Base-by-base conservation (phyloP, 1,140 invertebrate species). In the Formica exsecta region DNA sequence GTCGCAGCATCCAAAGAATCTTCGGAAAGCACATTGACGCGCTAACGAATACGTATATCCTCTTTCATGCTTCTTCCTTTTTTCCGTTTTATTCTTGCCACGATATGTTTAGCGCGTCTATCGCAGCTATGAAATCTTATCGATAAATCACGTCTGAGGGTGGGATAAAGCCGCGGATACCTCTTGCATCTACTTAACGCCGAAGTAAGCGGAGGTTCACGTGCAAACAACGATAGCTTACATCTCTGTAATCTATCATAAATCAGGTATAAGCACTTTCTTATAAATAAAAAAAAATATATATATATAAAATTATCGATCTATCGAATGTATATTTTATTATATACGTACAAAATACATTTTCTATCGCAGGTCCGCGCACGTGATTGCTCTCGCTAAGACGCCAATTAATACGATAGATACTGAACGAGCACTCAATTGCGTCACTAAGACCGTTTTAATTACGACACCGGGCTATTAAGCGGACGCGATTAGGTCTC, bases 401-500 rank as follows among this genome's bases (percentile, higher is more conserved):
- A 80, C 44, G 38, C n/a, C 41, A 73, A 88, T 88, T 85, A 85
- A 89, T 73, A 74, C 16, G 1, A 16, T 71, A 66, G 25, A 57
- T 57, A 85, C 84, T 19, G 75, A 75, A 66, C 62, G 54, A 59
- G 66, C 81, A 62, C 61, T 62, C 68, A 25, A 86, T 86, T 38
- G 54, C 64, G 54, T 51, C 16, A 29, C 62, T 86, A 89, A 86
- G 44, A 89, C 62, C 48, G 62, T 74, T 74, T 89, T 88, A 89
- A 89, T 88, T 73, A 65, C 25, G n/a, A 44, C n/a, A 51, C 11
- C 64, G 36, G 6, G n/a, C 25, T 48, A 57, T 65, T 80, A 87
- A 59, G 11, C 38, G 22, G 22, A 54, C 25, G 16, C 51, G 61
- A 66, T 68, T 61, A 71, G 48, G 16, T 62, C 8, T 16, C 13